Base-by-base conservation (phyloP, 2,113 vertebrate genomes). In the Chamaetylas fuelleborni region DNA sequence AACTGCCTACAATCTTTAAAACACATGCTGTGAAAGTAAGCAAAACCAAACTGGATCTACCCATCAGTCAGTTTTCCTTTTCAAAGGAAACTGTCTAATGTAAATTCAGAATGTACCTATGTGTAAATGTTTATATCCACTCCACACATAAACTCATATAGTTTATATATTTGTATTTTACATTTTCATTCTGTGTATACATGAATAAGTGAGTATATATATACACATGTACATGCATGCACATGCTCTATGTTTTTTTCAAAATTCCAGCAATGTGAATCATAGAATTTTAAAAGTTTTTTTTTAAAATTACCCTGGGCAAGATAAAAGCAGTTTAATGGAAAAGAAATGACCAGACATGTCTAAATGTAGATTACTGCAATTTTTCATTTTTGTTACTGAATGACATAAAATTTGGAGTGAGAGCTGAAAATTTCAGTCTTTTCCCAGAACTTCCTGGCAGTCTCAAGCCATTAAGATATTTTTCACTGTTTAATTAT, bases 401-500 rank as follows among this genome's bases (percentile, higher is more conserved):
- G 66, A 94, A 89, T 33, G 66, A 40, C 19, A n/a, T 78, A 16
- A 88, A 78, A 42, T 81, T 85, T 89, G 38, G 43, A 86, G 34
- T 1, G 15, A 79, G 40, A 86, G 62, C 50, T 90, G 89, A 80
- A 95, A 66, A 88, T 51, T 58, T 92, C 53, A 76, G 72, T 48
- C 38, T 78, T 91, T 86, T 28, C 78, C 53, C 20, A 72, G 80
- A 84, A 66, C 31, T 77, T 92, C 45, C 38, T 88, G 38, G 25
- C 53, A 81, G 26, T 74, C 57, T 88, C 4, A 10, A 90, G 15
- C 57, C 45, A 51, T 88, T 72, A 88, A 81, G 85, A 50, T 62
- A 71, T 76, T 96, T 94, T 95, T 86, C 74, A 72, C 57, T 81
- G 24, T 72, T 96, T 73, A 94, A 86, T 93, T 78, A 28, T 79